Conservation (phyloP, 2,888 invertebrate genomes). For the Coleophora flavipennella region DNA sequence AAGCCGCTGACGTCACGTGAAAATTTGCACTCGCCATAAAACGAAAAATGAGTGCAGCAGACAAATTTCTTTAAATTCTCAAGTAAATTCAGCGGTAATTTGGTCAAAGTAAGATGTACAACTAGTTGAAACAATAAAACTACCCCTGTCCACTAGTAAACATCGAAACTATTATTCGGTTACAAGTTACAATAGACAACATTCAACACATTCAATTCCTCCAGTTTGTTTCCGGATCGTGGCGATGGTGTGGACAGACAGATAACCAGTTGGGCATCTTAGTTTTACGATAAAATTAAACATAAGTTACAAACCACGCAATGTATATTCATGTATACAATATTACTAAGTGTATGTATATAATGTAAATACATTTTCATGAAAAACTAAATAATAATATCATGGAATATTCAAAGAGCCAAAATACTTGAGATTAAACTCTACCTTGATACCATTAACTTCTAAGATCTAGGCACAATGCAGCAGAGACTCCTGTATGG, state of each 20-base stretch:
- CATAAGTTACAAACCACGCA: constrained; percentile 71
- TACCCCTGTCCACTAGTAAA: constrained; percentile 42
- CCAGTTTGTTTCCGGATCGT: constrained; percentile 31
- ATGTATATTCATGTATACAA: constrained; percentile 71
- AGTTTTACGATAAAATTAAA: constrained; percentile 64
- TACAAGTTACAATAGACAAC: constrained; percentile 25
- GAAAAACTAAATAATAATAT: constrained; percentile 72
- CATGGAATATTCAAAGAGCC: constrained; percentile 73
- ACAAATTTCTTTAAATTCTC: constrained; percentile 46
- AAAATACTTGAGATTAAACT: constrained; percentile 72
- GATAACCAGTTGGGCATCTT: constrained; percentile 61
- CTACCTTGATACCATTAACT: constrained; percentile 72
- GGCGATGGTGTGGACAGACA: too few species aligned
- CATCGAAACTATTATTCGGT: constrained; percentile 23
- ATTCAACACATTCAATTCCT: constrained; percentile 47
- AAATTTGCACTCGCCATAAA: constrained; percentile 45
- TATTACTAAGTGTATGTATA: constrained; percentile 70
- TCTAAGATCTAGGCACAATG: constrained; percentile 75
- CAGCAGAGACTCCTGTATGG: constrained; percentile 73
- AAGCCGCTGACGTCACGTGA: constrained; percentile 54
- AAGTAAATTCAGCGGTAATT: constrained; percentile 55
- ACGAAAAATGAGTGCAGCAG: constrained; percentile 37
- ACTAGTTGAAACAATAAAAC: constrained; percentile 47
- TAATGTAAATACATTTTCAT: constrained; percentile 72
- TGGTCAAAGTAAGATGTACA: constrained; percentile 68